Percentiles rank a stretch among this genome's conserved stretches.
These are phyloP conservation scores for Tetranychus piercei DNA, from an alignment of 2,888 invertebrate species.

Conservation along the genomic window DNA sequence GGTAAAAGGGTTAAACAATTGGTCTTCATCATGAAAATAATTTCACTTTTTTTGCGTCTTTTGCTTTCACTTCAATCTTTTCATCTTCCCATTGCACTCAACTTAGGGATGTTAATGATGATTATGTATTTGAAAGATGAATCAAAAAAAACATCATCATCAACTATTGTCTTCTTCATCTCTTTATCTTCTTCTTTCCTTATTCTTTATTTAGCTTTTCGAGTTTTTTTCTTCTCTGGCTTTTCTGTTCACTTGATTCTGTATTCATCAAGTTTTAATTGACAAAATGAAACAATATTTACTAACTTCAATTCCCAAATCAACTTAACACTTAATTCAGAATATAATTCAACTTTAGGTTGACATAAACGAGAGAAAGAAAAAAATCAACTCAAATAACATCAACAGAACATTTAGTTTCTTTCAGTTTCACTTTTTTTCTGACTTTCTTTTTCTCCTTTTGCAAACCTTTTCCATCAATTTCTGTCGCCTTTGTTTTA, in stretches of 20 bases:
- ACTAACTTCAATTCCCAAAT: conserved; percentile 1
- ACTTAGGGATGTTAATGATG: background rate
- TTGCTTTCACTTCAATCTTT: too few relatives aligned
- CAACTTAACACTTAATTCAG: conserved; percentile 1
- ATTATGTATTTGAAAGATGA: background rate
- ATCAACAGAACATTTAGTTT: background rate
- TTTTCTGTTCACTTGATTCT: background rate
- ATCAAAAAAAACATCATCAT: background rate
- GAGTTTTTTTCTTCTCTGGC: background rate
- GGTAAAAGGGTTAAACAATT: background rate
- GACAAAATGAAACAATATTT: conserved; percentile 1
- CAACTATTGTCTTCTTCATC: background rate
- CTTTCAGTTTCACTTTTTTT: background rate
- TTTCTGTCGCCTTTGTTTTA: too few relatives aligned
- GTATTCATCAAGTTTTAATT: background rate
- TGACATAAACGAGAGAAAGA: background rate
- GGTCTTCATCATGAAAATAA: background rate
- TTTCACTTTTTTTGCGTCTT: too few relatives aligned
- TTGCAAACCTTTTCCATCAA: too few relatives aligned
- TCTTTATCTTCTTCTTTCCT: background rate
- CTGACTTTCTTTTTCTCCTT: background rate
- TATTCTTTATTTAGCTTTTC: background rate
- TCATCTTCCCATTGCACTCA: background rate
- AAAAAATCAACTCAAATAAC: background rate
- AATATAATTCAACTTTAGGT: background rate